Conservation (phyloP, 2,888 invertebrate genomes). For the Tetanocera ferruginea region DNA sequence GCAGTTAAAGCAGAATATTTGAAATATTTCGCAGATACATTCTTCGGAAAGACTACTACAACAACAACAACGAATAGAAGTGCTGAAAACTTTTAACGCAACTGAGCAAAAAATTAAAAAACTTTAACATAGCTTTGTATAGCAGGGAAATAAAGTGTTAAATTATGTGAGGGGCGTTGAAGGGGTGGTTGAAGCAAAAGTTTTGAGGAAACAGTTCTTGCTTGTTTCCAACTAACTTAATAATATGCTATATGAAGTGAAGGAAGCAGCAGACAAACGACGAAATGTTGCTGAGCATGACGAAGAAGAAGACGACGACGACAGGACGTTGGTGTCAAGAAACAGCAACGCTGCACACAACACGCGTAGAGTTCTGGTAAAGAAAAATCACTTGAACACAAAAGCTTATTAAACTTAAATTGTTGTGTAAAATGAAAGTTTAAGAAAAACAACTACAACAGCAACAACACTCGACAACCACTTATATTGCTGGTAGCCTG, state of each 20-base stretch:
- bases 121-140: background rate
- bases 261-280: background rate
- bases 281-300: conserved; percentile 5
- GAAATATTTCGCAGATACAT: conserved; percentile 20
- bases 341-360: background rate
- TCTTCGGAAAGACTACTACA: background rate
- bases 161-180: background rate
- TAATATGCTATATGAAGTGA: background rate
- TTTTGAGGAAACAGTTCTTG: background rate
- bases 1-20: conserved; percentile 1
- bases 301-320: background rate
- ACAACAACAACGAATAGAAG: background rate
- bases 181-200: background rate
- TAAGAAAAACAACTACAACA: background rate
- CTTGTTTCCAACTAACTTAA: background rate
- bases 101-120: conserved; percentile 24
- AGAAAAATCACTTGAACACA: background rate
- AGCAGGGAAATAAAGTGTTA: background rate
- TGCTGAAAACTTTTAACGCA: background rate
- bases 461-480: background rate
- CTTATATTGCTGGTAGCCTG: background rate
- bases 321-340: background rate
- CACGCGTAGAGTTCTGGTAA: background rate
- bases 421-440: conserved; percentile 16
- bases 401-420: conserved; percentile 35